phyloP scores from a whole-genome alignment of 2,797 vertebrate species.

The Etheostoma nigrum region DNA sequence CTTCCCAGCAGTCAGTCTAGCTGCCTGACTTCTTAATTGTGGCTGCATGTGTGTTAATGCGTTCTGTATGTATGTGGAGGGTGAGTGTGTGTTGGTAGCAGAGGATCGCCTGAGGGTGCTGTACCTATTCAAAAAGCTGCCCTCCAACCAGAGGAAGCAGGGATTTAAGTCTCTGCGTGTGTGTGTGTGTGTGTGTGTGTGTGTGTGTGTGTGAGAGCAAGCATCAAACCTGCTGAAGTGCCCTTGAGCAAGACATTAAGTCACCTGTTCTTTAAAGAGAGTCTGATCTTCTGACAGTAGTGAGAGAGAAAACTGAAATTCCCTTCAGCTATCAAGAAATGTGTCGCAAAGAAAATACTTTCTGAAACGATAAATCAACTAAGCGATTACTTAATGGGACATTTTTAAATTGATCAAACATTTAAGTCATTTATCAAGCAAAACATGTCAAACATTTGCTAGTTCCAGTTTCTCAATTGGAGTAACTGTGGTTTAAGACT shows the following conservation, averaged over 20 bases:
- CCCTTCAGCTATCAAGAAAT: slow-evolving; percentile 37
- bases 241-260: slow-evolving; percentile 55
- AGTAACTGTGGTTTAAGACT: not conserved
- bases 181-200: not conserved
- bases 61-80: slow-evolving; percentile 37
- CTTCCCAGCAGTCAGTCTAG: slow-evolving; percentile 77
- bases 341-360: slow-evolving; percentile 29
- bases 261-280: slow-evolving; percentile 32
- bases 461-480: not conserved
- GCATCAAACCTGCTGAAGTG: slow-evolving; percentile 36
- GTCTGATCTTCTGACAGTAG: slow-evolving; percentile 30
- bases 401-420: slow-evolving; percentile 14
- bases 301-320: slow-evolving; percentile 12
- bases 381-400: slow-evolving; percentile 23
- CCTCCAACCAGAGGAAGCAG: slow-evolving; percentile 37
- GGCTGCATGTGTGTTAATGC: slow-evolving; percentile 62
- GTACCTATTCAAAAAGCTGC: slow-evolving; percentile 52
- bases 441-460: slow-evolving; percentile 1
- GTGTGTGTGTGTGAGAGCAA: slow-evolving; percentile 3
- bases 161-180: slow-evolving; percentile 14
- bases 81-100: slow-evolving; percentile 16
- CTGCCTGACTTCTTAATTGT: slow-evolving; percentile 84
- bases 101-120: slow-evolving; percentile 49
- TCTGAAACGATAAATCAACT: slow-evolving; percentile 24
- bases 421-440: slow-evolving; percentile 37